A percentile compares a stretch with the other conserved stretches of the same genome.
phyloP scores from a whole-genome alignment of 2,113 vertebrate species.

The Ictalurus punctatus region DNA sequence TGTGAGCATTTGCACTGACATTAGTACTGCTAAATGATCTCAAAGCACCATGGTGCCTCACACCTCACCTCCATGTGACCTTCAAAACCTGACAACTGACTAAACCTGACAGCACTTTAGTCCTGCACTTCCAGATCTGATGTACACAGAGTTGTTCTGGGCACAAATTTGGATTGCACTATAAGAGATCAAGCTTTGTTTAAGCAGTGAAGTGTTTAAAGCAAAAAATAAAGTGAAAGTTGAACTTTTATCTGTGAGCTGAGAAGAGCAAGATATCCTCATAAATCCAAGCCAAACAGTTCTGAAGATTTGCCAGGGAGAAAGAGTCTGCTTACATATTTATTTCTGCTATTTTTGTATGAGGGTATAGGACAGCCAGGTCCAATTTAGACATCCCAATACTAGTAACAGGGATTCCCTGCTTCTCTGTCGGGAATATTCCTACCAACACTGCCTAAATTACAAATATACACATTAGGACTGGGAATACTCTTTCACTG shows the following conservation, averaged over 20 bases:
- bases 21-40: neutral
- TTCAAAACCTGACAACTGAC: neutral
- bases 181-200: constrained; percentile 64
- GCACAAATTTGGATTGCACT: constrained; percentile 27
- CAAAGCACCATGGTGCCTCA: neutral
- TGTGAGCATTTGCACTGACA: constrained; percentile 2
- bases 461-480: constrained; percentile 14
- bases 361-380: constrained; percentile 30
- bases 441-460: constrained; percentile 41
- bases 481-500: constrained; percentile 17
- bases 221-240: constrained; percentile 50
- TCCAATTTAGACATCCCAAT: constrained; percentile 4
- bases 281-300: constrained; percentile 53
- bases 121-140: constrained; percentile 7
- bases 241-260: constrained; percentile 56
- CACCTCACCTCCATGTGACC: neutral
- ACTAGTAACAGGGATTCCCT: constrained; percentile 33
- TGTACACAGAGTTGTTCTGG: constrained; percentile 4
- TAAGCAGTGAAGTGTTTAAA: constrained; percentile 62
- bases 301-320: constrained; percentile 23
- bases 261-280: constrained; percentile 39
- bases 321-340: constrained; percentile 26
- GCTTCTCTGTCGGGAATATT: constrained; percentile 41
- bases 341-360: constrained; percentile 36
- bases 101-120: neutral